phyloP scores from a whole-genome alignment of 2,888 invertebrate species.

The Hedya salicella region DNA sequence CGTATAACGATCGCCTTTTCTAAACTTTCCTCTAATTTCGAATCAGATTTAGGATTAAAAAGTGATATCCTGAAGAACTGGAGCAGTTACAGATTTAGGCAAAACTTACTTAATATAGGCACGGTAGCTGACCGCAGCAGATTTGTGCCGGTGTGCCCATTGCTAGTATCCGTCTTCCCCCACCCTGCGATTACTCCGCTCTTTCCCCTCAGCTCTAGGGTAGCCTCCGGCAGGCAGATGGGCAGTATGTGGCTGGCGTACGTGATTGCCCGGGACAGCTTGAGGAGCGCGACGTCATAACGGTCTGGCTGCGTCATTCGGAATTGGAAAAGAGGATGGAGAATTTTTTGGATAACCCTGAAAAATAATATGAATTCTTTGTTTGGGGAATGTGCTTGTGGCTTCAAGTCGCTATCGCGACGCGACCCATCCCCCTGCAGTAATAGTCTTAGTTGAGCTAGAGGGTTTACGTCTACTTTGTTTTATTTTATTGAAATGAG shows the following conservation, averaged over 20 bases:
- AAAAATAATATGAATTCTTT: background rate
- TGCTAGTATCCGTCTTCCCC: slow-evolving; percentile 91
- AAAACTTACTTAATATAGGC: slow-evolving; percentile 90
- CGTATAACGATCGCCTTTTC: too few species aligned
- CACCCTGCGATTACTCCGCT: slow-evolving; percentile 89
- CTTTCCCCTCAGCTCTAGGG: slow-evolving; percentile 69
- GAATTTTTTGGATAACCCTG: slow-evolving; percentile 89
- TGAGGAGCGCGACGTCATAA: slow-evolving; percentile 90
- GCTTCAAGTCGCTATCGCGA: too few species aligned
- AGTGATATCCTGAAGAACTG: too few species aligned
- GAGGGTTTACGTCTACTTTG: too few species aligned
- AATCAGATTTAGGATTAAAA: too few species aligned
- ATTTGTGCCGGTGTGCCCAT: slow-evolving; percentile 92
- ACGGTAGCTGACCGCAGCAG: slow-evolving; percentile 91
- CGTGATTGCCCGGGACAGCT: slow-evolving; percentile 87
- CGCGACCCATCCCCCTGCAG: too few species aligned
- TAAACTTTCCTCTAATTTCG: too few species aligned
- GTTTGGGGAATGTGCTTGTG: too few species aligned
- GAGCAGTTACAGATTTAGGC: background rate
- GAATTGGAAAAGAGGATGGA: slow-evolving; percentile 92
- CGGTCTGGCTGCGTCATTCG: slow-evolving; percentile 93
- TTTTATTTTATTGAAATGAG: too few species aligned
- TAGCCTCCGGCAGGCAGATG: slow-evolving; percentile 89
- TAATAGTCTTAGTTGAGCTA: too few species aligned
- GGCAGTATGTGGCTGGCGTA: slow-evolving; percentile 89